Percentiles rank a stretch among this genome's conserved stretches.
These are phyloP conservation scores for Meloidogyne floridensis DNA, from an alignment of 1,140 invertebrate species.

Conservation along the genomic window DNA sequence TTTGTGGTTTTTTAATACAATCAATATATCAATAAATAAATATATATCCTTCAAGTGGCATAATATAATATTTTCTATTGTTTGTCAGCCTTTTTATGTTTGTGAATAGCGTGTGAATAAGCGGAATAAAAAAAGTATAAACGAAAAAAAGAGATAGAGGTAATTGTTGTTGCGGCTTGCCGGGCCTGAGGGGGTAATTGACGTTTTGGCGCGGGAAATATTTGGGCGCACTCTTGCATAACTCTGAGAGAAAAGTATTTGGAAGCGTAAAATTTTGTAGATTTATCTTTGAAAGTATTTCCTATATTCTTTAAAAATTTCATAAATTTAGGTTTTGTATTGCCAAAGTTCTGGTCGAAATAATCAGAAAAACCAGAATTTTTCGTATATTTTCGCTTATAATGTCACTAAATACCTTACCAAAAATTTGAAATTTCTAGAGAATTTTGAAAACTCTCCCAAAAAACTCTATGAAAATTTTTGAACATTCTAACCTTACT, in stretches of 20 bases:
- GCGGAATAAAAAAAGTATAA: conserved; percentile 5
- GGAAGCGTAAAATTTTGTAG: background rate
- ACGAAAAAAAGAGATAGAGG: background rate
- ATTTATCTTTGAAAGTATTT: background rate
- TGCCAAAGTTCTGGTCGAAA: background rate
- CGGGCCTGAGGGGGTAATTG: background rate
- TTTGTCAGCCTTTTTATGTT: conserved; percentile 3
- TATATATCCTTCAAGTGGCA: background rate
- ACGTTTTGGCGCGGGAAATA: background rate
- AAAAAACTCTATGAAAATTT: background rate
- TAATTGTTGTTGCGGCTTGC: background rate
- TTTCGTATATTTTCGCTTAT: background rate
- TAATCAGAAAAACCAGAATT: background rate
- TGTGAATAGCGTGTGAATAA: conserved; percentile 9
- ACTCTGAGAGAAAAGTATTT: background rate
- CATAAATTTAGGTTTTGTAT: background rate
- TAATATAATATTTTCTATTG: background rate
- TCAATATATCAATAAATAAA: background rate
- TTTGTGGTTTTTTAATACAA: background rate
- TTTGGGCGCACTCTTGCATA: background rate
- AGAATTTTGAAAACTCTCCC: background rate
- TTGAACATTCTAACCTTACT: background rate
- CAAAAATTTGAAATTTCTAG: conserved; percentile 2
- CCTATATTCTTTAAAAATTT: background rate
- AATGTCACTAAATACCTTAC: background rate